A percentile compares a stretch with the other conserved stretches of the same genome.
Conservation (phyloP, 2,888 invertebrate genomes). For the Hyalella azteca region DNA sequence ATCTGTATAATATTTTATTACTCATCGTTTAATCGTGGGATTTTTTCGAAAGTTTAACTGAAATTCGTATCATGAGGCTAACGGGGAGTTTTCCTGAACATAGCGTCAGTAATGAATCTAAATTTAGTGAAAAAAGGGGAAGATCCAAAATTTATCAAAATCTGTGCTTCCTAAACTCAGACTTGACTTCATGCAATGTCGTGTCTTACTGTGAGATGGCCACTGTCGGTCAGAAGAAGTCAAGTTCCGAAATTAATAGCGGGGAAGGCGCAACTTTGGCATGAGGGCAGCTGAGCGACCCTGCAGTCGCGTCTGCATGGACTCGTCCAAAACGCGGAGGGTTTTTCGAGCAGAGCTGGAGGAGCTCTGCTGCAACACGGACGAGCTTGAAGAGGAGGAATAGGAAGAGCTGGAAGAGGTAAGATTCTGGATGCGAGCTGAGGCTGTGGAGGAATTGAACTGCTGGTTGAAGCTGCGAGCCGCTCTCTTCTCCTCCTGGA, state of each 20-base stretch:
- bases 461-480: constrained; percentile 23
- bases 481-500: constrained; percentile 13
- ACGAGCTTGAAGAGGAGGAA: not conserved
- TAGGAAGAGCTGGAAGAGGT: constrained; percentile 9
- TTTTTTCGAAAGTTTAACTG: too few relatives aligned
- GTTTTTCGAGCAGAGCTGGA: not conserved
- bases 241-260: not conserved
- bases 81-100: too few relatives aligned
- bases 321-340: constrained; percentile 36
- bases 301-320: constrained; percentile 37
- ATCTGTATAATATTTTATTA: too few relatives aligned
- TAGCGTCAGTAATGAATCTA: too few relatives aligned
- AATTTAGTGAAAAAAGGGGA: too few relatives aligned
- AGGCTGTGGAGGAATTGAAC: constrained; percentile 10
- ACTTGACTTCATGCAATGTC: not conserved
- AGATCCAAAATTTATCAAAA: too few relatives aligned
- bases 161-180: too few relatives aligned
- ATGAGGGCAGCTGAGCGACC: constrained; percentile 19
- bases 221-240: constrained; percentile 4
- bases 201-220: constrained; percentile 28
- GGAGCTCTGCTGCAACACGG: not conserved
- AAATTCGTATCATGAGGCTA: too few relatives aligned
- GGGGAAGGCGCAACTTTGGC: not conserved
- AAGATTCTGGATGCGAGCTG: constrained; percentile 24
- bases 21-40: too few relatives aligned